These are phyloP conservation scores for Linnaemya tessellans DNA, from an alignment of 2,888 invertebrate species.

Conservation along the genomic window DNA sequence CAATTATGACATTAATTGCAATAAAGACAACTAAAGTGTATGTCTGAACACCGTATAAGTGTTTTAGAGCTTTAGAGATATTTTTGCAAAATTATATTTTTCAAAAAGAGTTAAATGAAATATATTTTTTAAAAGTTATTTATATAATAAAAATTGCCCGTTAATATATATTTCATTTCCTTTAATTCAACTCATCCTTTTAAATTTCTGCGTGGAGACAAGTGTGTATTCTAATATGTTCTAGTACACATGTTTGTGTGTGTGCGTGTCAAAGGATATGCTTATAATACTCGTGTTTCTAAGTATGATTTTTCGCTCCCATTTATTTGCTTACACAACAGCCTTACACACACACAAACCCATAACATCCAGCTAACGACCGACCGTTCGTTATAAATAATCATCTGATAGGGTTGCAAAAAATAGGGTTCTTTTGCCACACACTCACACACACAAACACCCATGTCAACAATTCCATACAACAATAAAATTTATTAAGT, in stretches of 20 bases:
- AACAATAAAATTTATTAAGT: constrained; percentile 55
- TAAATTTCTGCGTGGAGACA: not conserved
- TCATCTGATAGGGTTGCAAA: constrained; percentile 56
- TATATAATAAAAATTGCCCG: too few relatives aligned
- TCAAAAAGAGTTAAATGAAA: too few relatives aligned
- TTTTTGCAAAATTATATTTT: too few relatives aligned
- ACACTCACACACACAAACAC: not conserved
- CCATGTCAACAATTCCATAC: not conserved
- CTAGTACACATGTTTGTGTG: not conserved
- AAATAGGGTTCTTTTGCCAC: constrained; percentile 48
- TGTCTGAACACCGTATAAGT: too few relatives aligned
- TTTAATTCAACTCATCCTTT: not conserved
- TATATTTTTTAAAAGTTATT: too few relatives aligned
- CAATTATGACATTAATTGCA: too few relatives aligned
- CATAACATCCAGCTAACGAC: constrained; percentile 19
- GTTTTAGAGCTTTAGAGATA: too few relatives aligned
- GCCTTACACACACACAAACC: not conserved
- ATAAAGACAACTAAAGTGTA: too few relatives aligned
- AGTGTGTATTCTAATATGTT: not conserved
- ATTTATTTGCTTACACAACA: constrained; percentile 3
- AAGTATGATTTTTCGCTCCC: constrained; percentile 28
- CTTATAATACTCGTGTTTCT: constrained; percentile 11
- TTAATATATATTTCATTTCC: not conserved
- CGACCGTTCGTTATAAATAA: constrained; percentile 48
- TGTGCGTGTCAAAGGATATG: constrained; percentile 35